phyloP scores from a whole-genome alignment of 2,113 vertebrate genomes.

The Psilopogon haemacephalus region DNA sequence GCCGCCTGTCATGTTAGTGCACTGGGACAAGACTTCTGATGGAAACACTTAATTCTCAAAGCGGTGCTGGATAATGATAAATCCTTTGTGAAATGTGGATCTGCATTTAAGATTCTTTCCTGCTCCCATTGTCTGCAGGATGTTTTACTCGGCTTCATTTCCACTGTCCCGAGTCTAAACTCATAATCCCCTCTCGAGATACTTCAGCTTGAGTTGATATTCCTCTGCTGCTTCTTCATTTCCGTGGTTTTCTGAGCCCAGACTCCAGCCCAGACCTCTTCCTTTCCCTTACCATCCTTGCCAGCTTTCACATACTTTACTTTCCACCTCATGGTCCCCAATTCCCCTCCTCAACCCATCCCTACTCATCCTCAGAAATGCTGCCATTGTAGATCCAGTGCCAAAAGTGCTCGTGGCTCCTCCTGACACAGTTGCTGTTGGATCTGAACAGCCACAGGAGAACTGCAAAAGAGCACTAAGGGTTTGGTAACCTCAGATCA shows the following conservation, averaged over 20 bases:
- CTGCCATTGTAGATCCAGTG: background rate
- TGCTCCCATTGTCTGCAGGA: slow-evolving; percentile 3
- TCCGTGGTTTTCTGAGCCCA: background rate
- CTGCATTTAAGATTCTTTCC: slow-evolving; percentile 50
- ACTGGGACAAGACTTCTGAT: slow-evolving; percentile 28
- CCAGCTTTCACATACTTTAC: background rate
- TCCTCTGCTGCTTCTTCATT: background rate
- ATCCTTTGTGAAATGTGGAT: slow-evolving; percentile 52
- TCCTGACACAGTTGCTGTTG: background rate
- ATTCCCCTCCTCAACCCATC: rapidly evolving
- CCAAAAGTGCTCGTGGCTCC: background rate
- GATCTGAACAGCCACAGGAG: background rate
- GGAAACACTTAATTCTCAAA: slow-evolving; percentile 65
- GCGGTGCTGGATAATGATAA: background rate
- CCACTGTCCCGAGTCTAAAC: background rate
- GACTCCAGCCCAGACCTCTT: background rate
- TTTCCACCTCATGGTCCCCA: rapidly evolving
- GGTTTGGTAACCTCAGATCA: rapidly evolving
- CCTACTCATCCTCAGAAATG: background rate
- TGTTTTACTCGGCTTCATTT: background rate
- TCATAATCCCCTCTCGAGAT: slow-evolving; percentile 1
- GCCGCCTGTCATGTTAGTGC: background rate
- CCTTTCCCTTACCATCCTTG: background rate
- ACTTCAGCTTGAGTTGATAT: slow-evolving; percentile 10
- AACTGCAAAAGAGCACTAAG: background rate